These are phyloP conservation scores for Sminthurinus aureus DNA, from an alignment of 2,888 invertebrate species.

Conservation along the genomic window DNA sequence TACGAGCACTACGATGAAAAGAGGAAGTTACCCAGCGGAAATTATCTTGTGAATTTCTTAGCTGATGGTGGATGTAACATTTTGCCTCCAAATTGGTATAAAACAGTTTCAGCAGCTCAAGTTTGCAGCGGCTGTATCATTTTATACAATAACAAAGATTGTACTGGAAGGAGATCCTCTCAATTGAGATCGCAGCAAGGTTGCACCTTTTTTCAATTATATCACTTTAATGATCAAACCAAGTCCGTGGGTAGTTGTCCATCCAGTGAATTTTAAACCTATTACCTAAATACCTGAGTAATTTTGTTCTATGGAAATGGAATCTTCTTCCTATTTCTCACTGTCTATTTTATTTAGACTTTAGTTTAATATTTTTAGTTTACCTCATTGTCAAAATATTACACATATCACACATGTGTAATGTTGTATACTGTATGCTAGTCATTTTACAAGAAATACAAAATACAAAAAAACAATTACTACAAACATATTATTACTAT, in stretches of 20 bases:
- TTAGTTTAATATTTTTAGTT: too few species aligned
- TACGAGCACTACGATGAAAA: constrained; percentile 36
- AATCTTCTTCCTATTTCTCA: too few species aligned
- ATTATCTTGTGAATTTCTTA: constrained; percentile 34
- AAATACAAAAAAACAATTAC: too few species aligned
- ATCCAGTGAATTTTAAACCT: too few species aligned
- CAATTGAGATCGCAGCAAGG: constrained; percentile 32
- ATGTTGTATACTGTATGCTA: too few species aligned
- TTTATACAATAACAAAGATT: constrained; percentile 23
- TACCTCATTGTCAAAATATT: too few species aligned
- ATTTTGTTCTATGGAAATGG: too few species aligned
- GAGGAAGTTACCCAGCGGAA: constrained; percentile 29
- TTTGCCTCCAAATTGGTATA: constrained; percentile 38
- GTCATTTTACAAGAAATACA: too few species aligned
- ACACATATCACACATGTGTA: too few species aligned
- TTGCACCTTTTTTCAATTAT: constrained; percentile 40
- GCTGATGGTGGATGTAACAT: constrained; percentile 37
- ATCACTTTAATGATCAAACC: constrained; percentile 40
- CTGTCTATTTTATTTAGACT: too few species aligned
- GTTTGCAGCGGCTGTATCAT: constrained; percentile 38
- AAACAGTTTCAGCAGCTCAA: constrained; percentile 29
- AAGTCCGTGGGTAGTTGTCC: constrained; percentile 26
- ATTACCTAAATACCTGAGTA: too few species aligned
- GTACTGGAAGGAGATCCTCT: constrained; percentile 30
- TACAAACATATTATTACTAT: too few species aligned